Percentiles rank a stretch among this genome's conserved stretches.
phyloP scores from a whole-genome alignment of 2,888 invertebrate species.

The Rotaria magnacalcarata region DNA sequence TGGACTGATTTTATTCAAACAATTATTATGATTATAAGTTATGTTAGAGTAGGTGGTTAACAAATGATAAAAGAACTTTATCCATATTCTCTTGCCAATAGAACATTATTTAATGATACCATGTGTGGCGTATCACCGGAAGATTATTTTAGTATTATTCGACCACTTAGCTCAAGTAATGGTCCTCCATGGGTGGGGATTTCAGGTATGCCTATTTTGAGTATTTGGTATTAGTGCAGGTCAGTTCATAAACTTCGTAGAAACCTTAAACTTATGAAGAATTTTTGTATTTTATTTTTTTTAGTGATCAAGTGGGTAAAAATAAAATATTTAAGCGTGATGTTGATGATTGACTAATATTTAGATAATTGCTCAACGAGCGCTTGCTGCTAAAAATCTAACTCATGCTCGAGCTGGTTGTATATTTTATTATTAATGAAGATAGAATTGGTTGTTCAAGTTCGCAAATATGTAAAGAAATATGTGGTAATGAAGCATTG shows the following conservation, averaged over 20 bases:
- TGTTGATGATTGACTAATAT: neutral
- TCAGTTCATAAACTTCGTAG: neutral
- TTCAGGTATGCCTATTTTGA: slow-evolving; percentile 48
- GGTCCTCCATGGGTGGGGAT: slow-evolving; percentile 38
- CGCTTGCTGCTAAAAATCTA: slow-evolving; percentile 61
- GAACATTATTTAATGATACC: slow-evolving; percentile 54
- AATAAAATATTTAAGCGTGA: neutral
- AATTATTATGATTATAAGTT: slow-evolving; percentile 61
- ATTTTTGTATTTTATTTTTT: neutral
- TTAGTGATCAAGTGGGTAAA: neutral
- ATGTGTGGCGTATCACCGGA: slow-evolving; percentile 50
- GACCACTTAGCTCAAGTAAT: slow-evolving; percentile 48
- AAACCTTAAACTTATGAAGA: too few species aligned
- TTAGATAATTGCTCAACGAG: slow-evolving; percentile 63
- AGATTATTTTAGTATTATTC: slow-evolving; percentile 49
- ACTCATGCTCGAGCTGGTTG: slow-evolving; percentile 62
- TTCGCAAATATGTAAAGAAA: slow-evolving; percentile 56
- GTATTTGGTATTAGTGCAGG: slow-evolving; percentile 54
- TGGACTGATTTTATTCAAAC: slow-evolving; percentile 54
- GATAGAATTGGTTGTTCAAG: slow-evolving; percentile 60
- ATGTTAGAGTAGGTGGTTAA: slow-evolving; percentile 61
- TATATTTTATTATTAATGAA: slow-evolving; percentile 60
- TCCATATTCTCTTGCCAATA: slow-evolving; percentile 57
- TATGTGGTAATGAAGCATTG: slow-evolving; percentile 59
- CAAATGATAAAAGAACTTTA: slow-evolving; percentile 57